Evolutionary conservation across 1,140 invertebrate genomes (phyloP).

Genomic region (Leguminivora glycinivorella): DNA sequence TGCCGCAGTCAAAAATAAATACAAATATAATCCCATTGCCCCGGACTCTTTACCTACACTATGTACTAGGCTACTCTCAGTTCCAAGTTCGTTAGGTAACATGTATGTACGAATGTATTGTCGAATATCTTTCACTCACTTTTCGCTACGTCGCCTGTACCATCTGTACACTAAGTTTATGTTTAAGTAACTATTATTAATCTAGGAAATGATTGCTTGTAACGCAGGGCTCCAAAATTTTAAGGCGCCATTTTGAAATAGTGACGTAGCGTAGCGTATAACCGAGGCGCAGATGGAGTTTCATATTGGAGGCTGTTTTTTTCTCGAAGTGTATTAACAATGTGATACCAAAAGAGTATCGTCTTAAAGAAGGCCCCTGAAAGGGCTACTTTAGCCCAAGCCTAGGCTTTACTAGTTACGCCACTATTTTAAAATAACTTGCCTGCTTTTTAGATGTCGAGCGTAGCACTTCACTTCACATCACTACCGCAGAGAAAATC

Average conservation of each 20-base stretch:
- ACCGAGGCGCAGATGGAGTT: too few relatives aligned
- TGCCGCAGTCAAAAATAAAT: constrained; percentile 2
- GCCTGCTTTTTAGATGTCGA: too few relatives aligned
- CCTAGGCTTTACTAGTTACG: not conserved
- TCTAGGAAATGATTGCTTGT: constrained; percentile 15
- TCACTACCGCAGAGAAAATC: not conserved
- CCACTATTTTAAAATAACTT: not conserved
- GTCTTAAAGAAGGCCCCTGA: too few relatives aligned
- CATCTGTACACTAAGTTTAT: constrained; percentile 35
- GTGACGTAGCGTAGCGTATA: too few relatives aligned
- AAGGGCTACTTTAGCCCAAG: too few relatives aligned
- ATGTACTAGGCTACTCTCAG: constrained; percentile 14
- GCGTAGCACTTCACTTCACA: not conserved
- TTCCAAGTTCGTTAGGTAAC: constrained; percentile 4
- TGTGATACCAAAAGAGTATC: too few relatives aligned
- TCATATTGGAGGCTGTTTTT: too few relatives aligned
- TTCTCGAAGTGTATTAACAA: too few relatives aligned
- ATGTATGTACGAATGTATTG: constrained; percentile 64
- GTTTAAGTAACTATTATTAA: constrained; percentile 26
- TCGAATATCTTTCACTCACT: constrained; percentile 50
- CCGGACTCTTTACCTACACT: constrained; percentile 4
- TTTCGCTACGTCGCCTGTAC: constrained; percentile 34
- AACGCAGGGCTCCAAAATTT: constrained; percentile 32
- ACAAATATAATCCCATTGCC: not conserved
- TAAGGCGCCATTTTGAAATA: too few relatives aligned